Percentiles rank a stretch among this genome's conserved stretches.
These are phyloP conservation scores for Frankliniella fusca DNA, from an alignment of 2,888 invertebrate genomes.

Conservation along the genomic window DNA sequence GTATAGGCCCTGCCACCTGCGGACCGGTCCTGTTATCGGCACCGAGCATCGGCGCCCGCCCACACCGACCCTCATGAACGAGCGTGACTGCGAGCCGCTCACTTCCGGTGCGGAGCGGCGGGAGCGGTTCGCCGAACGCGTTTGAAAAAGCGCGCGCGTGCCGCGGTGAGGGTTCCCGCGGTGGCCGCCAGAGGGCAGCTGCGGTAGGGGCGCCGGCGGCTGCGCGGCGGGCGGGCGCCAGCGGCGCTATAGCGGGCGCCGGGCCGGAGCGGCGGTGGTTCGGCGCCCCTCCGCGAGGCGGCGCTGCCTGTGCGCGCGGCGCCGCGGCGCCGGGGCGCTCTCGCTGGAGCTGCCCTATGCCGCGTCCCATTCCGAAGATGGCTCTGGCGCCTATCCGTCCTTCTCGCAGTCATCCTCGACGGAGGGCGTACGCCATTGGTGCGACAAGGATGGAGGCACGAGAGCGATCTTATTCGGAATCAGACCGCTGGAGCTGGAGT, in stretches of 20 bases:
- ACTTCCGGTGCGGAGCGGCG: no score
- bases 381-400: no score
- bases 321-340: not conserved
- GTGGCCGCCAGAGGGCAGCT: not conserved
- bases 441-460: no score
- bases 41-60: not conserved
- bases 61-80: not conserved
- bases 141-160: no score
- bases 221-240: not conserved
- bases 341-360: no score
- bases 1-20: no score
- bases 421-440: no score
- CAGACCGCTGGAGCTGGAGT: not conserved
- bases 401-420: no score
- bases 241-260: not conserved
- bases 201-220: not conserved
- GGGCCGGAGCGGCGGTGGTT: not conserved
- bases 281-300: not conserved
- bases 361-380: no score
- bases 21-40: not conserved
- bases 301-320: not conserved
- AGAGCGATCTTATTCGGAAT: no score
- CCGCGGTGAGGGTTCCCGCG: not conserved
- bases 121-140: no score
- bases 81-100: not conserved